phyloP scores from a whole-genome alignment of 2,888 invertebrate species.

The Stictocephala bisonia region DNA sequence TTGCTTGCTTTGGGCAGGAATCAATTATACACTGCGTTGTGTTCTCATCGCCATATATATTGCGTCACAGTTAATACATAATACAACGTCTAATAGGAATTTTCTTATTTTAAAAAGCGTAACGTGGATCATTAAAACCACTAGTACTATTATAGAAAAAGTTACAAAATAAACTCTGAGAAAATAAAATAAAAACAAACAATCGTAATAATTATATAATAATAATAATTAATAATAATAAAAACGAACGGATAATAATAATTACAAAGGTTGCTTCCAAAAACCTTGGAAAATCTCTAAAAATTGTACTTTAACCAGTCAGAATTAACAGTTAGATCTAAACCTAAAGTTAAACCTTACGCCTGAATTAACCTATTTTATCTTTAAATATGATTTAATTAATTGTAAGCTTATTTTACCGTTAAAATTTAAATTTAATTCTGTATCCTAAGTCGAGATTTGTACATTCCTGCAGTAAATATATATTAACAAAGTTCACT shows the following conservation, averaged over 20 bases:
- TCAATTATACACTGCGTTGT: conserved; percentile 46
- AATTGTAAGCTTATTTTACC: conserved; percentile 57
- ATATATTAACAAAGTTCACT: conserved; percentile 52
- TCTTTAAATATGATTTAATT: conserved; percentile 56
- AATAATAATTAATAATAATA: conserved; percentile 57
- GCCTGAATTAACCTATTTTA: conserved; percentile 59
- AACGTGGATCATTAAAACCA: conserved; percentile 54
- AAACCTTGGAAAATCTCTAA: conserved; percentile 56
- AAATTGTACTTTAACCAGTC: conserved; percentile 58
- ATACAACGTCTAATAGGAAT: conserved; percentile 60
- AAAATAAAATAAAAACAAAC: conserved; percentile 59
- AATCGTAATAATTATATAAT: conserved; percentile 53
- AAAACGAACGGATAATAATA: conserved; percentile 47
- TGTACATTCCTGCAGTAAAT: conserved; percentile 57
- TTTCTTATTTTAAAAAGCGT: conserved; percentile 59
- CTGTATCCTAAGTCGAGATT: conserved; percentile 58
- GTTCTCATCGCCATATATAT: conserved; percentile 56
- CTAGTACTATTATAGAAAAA: conserved; percentile 56
- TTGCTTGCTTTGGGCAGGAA: conserved; percentile 48
- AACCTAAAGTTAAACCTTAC: conserved; percentile 59
- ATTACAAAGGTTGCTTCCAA: conserved; percentile 54
- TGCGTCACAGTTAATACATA: conserved; percentile 51
- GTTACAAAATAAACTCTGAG: conserved; percentile 59
- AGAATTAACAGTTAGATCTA: conserved; percentile 54
- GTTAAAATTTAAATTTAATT: conserved; percentile 58